A percentile compares a stretch with the other conserved stretches of the same genome.
phyloP scores from a whole-genome alignment of 2,113 vertebrate genomes.

The Planiliza haematocheilus region DNA sequence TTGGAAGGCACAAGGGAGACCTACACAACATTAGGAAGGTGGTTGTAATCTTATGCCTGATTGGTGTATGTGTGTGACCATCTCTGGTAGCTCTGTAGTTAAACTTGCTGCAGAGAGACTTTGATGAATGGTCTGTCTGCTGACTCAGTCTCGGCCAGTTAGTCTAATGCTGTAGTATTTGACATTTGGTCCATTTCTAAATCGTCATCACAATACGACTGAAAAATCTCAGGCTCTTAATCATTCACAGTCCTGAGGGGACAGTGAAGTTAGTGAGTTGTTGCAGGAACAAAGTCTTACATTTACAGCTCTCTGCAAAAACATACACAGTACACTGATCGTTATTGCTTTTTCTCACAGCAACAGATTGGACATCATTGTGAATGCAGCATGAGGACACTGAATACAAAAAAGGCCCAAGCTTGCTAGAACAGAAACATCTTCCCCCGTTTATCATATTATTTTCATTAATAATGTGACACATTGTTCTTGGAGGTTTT shows the following conservation, averaged over 20 bases:
- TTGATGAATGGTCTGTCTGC: conserved; percentile 45
- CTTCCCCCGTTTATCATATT: not conserved
- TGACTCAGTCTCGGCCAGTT: conserved; percentile 38
- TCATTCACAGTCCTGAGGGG: conserved; percentile 25
- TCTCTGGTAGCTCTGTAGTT: conserved; percentile 28
- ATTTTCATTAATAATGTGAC: conserved; percentile 15
- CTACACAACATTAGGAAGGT: no score
- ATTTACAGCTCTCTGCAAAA: not conserved
- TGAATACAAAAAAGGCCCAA: conserved; percentile 28
- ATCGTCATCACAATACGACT: conserved; percentile 31
- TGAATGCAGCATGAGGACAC: conserved; percentile 9
- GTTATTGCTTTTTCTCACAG: conserved; percentile 2
- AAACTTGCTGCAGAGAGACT: conserved; percentile 37
- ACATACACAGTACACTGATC: not conserved
- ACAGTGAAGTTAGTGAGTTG: conserved; percentile 10
- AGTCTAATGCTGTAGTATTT: conserved; percentile 25
- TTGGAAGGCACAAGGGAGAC: no score
- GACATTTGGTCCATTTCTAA: conserved; percentile 44
- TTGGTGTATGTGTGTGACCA: conserved; percentile 24
- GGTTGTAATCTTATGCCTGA: no score
- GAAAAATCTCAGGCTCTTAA: conserved; percentile 39
- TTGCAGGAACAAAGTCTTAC: not conserved
- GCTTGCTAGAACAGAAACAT: conserved; percentile 7
- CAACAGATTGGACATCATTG: conserved; percentile 1
- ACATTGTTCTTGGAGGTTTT: not conserved